These are phyloP conservation scores for Teleiodes luculella DNA, from an alignment of 2,888 invertebrate genomes.

Conservation along the genomic window DNA sequence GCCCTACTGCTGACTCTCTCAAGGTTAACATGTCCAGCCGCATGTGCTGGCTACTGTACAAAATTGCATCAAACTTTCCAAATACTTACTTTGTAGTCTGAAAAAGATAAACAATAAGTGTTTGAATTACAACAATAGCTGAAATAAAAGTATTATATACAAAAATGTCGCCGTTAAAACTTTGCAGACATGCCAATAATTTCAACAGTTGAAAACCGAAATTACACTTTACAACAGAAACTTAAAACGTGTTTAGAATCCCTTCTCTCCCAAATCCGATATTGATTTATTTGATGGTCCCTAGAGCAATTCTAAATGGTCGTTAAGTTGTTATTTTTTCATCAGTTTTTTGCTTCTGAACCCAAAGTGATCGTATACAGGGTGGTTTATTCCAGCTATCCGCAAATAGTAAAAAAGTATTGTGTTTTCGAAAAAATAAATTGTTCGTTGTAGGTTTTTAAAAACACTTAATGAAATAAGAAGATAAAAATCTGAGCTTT, in stretches of 20 bases:
- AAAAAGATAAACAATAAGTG: no score
- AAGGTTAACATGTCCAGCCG: no score
- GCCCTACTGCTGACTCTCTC: no score
- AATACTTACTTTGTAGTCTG: background rate
- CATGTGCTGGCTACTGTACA: no score
- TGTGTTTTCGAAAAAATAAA: no score
- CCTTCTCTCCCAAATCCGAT: slow-evolving; percentile 34
- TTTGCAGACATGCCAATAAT: background rate
- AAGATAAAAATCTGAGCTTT: no score
- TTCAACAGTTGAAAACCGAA: slow-evolving; percentile 3
- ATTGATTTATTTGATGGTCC: slow-evolving; percentile 46
- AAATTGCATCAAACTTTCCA: no score
- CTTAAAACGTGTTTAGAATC: slow-evolving; percentile 26
- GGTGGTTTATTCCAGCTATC: no score
- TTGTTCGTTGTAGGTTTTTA: no score
- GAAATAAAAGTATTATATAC: background rate
- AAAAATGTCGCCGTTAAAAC: background rate
- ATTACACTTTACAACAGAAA: slow-evolving; percentile 25
- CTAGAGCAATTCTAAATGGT: slow-evolving; percentile 33
- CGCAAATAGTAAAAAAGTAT: no score
- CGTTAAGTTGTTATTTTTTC: slow-evolving; percentile 40
- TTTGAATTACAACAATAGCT: background rate
- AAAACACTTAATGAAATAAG: no score
- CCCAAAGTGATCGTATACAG: no score
- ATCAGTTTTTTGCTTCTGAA: slow-evolving; percentile 19